These are phyloP conservation scores for Cynopterus brachyotis DNA, from an alignment of 2,113 vertebrate genomes.

Conservation along the genomic window DNA sequence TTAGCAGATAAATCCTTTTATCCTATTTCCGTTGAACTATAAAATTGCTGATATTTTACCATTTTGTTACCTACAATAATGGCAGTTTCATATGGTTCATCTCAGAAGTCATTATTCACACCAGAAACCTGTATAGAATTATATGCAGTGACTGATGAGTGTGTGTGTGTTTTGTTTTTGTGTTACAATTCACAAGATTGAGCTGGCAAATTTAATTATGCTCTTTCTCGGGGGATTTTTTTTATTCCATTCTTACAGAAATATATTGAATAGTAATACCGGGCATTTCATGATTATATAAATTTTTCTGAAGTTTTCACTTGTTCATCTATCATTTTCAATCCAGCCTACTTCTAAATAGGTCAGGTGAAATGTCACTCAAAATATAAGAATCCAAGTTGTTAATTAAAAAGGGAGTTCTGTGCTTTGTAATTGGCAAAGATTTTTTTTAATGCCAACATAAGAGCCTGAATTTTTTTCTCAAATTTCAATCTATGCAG, in stretches of 20 bases:
- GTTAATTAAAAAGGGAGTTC: neutral
- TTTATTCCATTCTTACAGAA: conserved; percentile 58
- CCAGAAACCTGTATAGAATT: conserved; percentile 68
- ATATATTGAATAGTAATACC: conserved; percentile 36
- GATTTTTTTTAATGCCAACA: neutral
- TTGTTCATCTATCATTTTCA: conserved; percentile 23
- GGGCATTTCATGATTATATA: conserved; percentile 43
- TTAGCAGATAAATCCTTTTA: conserved; percentile 50
- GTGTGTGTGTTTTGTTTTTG: conserved; percentile 54
- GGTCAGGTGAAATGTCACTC: neutral
- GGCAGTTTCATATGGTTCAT: neutral
- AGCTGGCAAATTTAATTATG: conserved; percentile 73
- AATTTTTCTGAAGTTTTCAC: conserved; percentile 23
- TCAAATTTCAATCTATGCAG: neutral
- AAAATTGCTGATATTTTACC: neutral
- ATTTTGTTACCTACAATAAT: neutral
- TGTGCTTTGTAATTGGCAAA: neutral
- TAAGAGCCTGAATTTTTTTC: conserved; percentile 16
- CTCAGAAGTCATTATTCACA: conserved; percentile 61
- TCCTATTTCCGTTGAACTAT: neutral
- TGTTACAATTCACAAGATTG: conserved; percentile 72
- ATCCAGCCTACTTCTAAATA: neutral
- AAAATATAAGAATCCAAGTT: neutral
- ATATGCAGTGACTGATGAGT: conserved; percentile 61
- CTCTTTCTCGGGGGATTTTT: conserved; percentile 63